Conservation (phyloP, 2,888 invertebrate genomes). For the Labia minor region DNA sequence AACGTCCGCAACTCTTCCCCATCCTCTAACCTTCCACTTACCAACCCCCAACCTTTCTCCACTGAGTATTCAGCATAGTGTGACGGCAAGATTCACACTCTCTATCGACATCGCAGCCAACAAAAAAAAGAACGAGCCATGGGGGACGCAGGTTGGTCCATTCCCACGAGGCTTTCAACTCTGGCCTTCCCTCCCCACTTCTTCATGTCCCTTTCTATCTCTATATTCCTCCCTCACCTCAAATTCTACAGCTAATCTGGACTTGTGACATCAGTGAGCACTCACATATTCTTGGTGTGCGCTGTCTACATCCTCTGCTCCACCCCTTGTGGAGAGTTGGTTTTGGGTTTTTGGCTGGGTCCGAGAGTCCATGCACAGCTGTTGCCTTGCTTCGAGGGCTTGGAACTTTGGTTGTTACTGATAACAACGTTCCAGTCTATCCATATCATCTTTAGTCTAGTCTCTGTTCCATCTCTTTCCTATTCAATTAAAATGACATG, state of each 20-base stretch:
- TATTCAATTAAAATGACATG: background rate
- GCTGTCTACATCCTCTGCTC: constrained; percentile 18
- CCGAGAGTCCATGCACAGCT: constrained; percentile 13
- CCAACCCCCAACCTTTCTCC: background rate
- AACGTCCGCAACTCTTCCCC: background rate
- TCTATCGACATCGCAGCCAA: background rate
- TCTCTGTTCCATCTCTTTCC: background rate
- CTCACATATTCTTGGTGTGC: constrained; percentile 25
- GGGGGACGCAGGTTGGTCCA: constrained; percentile 22
- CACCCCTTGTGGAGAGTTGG: background rate
- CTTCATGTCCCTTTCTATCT: constrained; percentile 15
- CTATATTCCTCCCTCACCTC: constrained; percentile 21
- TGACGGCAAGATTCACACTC: background rate
- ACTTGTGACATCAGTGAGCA: constrained; percentile 24
- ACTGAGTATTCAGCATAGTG: background rate
- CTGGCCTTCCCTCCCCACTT: constrained; percentile 19
- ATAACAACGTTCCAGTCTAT: background rate
- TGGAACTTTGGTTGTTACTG: background rate
- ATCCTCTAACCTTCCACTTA: background rate
- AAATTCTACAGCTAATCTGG: constrained; percentile 26
- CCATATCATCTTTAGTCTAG: constrained; percentile 14
- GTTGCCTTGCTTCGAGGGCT: background rate
- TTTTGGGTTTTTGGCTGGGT: constrained; percentile 13
- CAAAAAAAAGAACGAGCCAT: constrained; percentile 19
- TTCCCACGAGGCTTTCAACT: constrained; percentile 29